phyloP scores from a whole-genome alignment of 2,113 vertebrate genomes.

The Camelus dromedarius region DNA sequence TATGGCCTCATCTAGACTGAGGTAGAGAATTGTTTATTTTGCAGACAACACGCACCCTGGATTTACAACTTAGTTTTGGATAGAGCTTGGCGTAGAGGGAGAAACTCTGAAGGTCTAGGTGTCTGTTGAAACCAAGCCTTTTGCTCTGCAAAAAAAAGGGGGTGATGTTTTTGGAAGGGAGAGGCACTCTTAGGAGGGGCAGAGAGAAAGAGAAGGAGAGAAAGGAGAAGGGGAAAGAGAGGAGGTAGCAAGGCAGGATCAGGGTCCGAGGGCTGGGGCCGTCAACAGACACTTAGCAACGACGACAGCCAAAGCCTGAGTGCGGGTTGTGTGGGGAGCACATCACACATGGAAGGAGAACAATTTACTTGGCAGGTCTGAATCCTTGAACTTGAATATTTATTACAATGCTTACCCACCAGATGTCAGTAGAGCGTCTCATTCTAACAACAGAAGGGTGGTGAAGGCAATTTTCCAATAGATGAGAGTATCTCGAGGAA shows the following conservation, averaged over 20 bases:
- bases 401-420: constrained; percentile 59
- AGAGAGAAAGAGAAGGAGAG: background rate
- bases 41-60: background rate
- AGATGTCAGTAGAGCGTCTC: constrained; percentile 79
- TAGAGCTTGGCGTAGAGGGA: background rate
- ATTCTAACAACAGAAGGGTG: background rate
- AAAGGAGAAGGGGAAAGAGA: background rate
- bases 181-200: background rate
- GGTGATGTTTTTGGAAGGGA: background rate
- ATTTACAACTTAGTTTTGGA: background rate
- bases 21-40: background rate
- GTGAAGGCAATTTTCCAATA: background rate
- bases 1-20: background rate
- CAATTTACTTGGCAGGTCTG: background rate
- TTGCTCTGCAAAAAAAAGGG: background rate
- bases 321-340: background rate
- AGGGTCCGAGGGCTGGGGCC: background rate
- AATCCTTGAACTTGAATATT: background rate
- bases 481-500: background rate
- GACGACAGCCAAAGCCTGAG: accelerated
- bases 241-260: background rate
- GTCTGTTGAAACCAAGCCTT: background rate
- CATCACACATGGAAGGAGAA: background rate
- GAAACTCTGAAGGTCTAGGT: background rate
- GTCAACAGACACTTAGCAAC: background rate